A percentile compares a stretch with the other conserved stretches of the same genome.
Conservation (phyloP, 1,140 invertebrate genomes). For the Neoseiulus cucumeris region DNA sequence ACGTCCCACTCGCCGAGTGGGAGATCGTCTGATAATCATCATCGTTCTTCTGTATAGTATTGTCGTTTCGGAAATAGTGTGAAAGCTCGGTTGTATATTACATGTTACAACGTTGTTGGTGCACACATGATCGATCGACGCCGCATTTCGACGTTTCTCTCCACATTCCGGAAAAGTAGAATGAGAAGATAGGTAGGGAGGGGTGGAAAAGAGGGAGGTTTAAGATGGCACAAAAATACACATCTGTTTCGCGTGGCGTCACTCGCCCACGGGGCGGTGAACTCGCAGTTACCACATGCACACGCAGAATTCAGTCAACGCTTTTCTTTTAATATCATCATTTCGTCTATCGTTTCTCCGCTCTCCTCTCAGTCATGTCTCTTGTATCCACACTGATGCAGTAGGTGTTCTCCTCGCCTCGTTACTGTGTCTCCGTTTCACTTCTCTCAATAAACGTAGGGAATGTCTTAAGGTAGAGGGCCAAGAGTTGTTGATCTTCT, state of each 20-base stretch:
- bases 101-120: background rate
- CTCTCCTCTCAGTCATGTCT: background rate
- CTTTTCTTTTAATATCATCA: background rate
- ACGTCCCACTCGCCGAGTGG: background rate
- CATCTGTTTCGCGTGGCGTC: background rate
- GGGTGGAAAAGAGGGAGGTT: background rate
- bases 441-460: background rate
- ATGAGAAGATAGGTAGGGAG: background rate
- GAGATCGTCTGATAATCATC: background rate
- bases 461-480: background rate
- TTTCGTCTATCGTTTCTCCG: background rate
- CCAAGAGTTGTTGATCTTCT: background rate
- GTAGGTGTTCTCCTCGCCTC: background rate
- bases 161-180: background rate
- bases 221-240: conserved; percentile 6
- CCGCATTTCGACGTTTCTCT: background rate
- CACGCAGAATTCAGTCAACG: background rate
- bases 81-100: background rate
- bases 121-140: background rate
- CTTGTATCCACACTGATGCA: background rate
- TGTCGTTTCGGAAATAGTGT: background rate
- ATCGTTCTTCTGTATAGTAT: background rate
- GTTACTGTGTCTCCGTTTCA: background rate
- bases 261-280: background rate
- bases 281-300: background rate